Percentiles rank a stretch among this genome's conserved stretches.
Evolutionary conservation across 2,113 vertebrate species (phyloP).

Genomic region (Fregetta grallaria): DNA sequence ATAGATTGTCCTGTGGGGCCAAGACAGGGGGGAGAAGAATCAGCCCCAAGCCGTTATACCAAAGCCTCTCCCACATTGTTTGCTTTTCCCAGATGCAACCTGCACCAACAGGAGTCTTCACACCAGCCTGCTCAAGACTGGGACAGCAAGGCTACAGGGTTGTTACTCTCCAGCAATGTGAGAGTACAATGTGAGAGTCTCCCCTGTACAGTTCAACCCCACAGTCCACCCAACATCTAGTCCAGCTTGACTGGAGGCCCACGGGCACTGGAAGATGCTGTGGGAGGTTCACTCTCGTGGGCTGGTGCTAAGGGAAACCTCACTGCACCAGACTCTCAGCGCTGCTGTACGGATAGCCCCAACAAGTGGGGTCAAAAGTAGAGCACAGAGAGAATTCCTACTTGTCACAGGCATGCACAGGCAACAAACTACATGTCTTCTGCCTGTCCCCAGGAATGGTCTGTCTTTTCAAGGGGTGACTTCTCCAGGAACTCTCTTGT

Average conservation of each 20-base stretch:
- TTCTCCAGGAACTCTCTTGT: not conserved
- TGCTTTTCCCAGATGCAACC: not conserved
- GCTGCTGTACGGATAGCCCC: not conserved
- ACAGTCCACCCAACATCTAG: not conserved
- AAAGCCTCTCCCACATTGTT: not conserved
- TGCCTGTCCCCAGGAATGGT: not conserved
- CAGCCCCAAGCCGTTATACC: not conserved
- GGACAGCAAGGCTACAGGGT: not conserved
- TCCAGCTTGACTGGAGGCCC: not conserved
- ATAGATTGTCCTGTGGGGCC: constrained; percentile 70
- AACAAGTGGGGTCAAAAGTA: not conserved
- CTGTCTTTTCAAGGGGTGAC: not conserved
- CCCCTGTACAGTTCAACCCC: not conserved
- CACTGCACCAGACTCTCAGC: not conserved
- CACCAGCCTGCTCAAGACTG: not conserved
- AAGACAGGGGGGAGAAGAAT: not conserved
- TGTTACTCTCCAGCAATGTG: not conserved
- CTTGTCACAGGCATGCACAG: not conserved
- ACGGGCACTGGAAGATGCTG: not conserved
- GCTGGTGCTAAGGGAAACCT: not conserved
- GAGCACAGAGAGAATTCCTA: not conserved
- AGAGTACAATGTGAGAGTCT: not conserved
- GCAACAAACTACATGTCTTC: not conserved
- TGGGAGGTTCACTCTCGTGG: not conserved
- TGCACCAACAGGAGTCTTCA: not conserved